Evolutionary conservation across 92 coral and sea anemone genomes (phyloP).

Genomic region (Phenganax marumi): DNA sequence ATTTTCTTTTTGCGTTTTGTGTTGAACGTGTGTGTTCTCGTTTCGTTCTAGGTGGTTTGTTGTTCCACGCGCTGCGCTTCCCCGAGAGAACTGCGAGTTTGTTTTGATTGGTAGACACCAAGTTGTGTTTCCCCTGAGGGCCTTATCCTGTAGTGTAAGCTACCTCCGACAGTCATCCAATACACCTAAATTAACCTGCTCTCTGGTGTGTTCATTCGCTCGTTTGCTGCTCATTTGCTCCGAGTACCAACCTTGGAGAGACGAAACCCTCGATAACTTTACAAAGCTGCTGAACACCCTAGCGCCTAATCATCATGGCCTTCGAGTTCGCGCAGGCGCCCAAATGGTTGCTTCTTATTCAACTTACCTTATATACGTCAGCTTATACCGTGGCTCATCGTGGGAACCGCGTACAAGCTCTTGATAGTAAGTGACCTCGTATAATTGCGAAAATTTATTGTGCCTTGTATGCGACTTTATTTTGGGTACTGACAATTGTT

Average conservation of each 20-base stretch:
- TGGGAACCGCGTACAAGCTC: background rate
- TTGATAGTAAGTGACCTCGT: constrained; percentile 19
- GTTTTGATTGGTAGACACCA: constrained; percentile 25
- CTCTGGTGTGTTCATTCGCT: background rate
- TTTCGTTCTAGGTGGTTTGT: constrained; percentile 22
- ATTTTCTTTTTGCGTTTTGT: background rate
- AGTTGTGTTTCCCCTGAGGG: constrained; percentile 3
- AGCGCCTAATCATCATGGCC: background rate
- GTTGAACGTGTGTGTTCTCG: background rate
- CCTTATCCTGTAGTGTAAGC: constrained; percentile 20
- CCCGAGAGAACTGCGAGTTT: background rate
- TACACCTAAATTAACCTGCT: constrained; percentile 4
- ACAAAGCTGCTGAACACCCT: background rate
- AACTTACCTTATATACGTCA: background rate
- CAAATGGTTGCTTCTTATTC: constrained; percentile 16
- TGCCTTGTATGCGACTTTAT: too few relatives aligned
- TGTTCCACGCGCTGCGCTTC: background rate
- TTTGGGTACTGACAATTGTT: too few relatives aligned
- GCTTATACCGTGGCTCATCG: background rate
- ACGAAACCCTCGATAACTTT: background rate
- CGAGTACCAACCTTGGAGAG: background rate
- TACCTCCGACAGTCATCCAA: background rate
- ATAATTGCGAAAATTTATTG: background rate
- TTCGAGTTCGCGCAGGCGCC: background rate
- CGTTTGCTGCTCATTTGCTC: background rate